Evolutionary conservation across 1,140 invertebrate genomes (phyloP).

Genomic region (Xylocopa sonorina): DNA sequence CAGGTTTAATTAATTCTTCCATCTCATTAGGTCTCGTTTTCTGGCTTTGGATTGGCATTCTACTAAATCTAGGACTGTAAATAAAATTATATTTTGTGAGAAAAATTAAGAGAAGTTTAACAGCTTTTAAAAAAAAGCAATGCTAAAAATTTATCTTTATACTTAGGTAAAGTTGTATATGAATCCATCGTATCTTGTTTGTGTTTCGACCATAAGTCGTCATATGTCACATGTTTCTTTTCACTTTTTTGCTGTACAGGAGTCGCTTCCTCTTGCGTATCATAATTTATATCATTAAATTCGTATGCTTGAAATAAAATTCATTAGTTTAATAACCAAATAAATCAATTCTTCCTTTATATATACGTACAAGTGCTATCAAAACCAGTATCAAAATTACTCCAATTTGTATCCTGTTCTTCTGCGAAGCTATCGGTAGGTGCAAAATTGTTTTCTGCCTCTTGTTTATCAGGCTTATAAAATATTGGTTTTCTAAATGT

Average conservation of each 20-base stretch:
- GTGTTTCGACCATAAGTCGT: neutral
- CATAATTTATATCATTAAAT: neutral
- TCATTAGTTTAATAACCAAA: too few relatives aligned
- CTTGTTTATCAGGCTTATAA: neutral
- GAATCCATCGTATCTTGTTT: neutral
- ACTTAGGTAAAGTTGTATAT: neutral
- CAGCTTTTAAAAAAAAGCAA: neutral
- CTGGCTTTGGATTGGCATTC: too few relatives aligned
- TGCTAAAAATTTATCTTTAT: neutral
- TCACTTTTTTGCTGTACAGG: neutral
- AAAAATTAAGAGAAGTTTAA: neutral
- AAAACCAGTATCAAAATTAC: neutral
- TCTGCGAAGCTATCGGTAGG: neutral
- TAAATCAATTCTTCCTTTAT: too few relatives aligned
- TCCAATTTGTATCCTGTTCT: neutral
- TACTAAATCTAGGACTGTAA: neutral
- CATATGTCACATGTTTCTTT: constrained; percentile 6
- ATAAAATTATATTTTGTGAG: neutral
- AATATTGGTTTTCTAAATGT: neutral
- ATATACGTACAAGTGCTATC: constrained; percentile 18
- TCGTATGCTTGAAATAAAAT: constrained; percentile 9
- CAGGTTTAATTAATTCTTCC: neutral
- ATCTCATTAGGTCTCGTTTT: neutral
- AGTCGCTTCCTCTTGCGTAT: neutral
- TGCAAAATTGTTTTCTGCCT: neutral